Base-by-base conservation (phyloP, 1,140 invertebrate species). In the Leptinotarsa defecta region DNA sequence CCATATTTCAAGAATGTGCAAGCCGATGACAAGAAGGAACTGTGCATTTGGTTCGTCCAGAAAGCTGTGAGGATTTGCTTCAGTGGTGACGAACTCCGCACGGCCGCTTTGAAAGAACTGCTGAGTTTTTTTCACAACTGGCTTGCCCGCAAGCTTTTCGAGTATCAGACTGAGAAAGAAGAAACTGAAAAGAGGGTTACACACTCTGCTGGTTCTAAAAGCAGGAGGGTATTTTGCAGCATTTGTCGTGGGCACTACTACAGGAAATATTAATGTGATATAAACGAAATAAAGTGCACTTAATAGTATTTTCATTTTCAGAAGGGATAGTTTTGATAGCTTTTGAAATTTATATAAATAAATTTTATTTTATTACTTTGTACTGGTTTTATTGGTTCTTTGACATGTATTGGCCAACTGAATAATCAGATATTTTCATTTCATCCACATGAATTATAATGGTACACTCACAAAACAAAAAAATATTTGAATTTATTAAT, bases 11-110 rank as follows among this genome's bases (percentile, higher is more conserved):
- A 48, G 19, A 13, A 70, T 3, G 20, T 78, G 17, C 70, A 76
- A 22, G 48, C 74, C 8, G 19, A 70, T 20, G 74, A 77, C 52
- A 74, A 76, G 17, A 52, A 11, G 4, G 73, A 68, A 17, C 34
- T 48, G 22, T 73, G 63, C n/a, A 62, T 76, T 24, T 13, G 62
- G 34, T 68, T 81, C 22, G 78, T 81, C 49, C 68, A 77, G 20
- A 74, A 65, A 48, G 68, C 74, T 1, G 62, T 78, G 17, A 71
- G 52, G 57, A 69, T 62, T 13, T 77, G 73, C 48, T 79, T 65
- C 72, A 43, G n/a, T 13, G 75, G 77, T 34, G 49, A 48, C n/a
- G 13, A 34, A 24, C 52, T 77, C 8, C 69, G 20, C 3, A 11
- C 24, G 17, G 48, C 8, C 3, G 75, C 70, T n/a, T 48, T 80